These are phyloP conservation scores for Gymnocypris eckloni DNA, from an alignment of 2,797 vertebrate genomes.

Conservation along the genomic window DNA sequence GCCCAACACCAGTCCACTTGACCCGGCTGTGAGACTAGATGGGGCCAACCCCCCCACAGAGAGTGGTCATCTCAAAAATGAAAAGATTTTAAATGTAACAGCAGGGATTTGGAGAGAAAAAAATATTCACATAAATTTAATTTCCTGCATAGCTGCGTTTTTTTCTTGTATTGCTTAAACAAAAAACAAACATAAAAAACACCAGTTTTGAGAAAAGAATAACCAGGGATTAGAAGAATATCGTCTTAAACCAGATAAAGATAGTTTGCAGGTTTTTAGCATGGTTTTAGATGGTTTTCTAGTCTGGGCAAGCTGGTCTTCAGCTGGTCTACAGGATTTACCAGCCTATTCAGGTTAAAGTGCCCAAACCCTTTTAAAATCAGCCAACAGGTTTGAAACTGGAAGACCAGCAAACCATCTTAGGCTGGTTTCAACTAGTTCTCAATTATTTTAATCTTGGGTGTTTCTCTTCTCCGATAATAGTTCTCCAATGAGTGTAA, in stretches of 20 bases:
- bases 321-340: not conserved
- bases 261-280: not conserved
- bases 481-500: not conserved
- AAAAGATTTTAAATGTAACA: slow-evolving; percentile 12
- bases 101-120: not conserved
- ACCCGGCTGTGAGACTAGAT: not conserved
- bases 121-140: not conserved
- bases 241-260: not conserved
- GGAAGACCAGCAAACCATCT: not conserved
- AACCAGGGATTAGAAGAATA: not conserved
- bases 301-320: not conserved
- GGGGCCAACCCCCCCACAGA: not conserved
- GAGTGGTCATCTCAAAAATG: slow-evolving; percentile 1
- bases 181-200: not conserved
- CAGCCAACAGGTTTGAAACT: not conserved
- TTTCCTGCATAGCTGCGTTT: slow-evolving; percentile 1
- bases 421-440: not conserved
- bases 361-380: not conserved
- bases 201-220: not conserved
- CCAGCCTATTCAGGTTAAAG: not conserved
- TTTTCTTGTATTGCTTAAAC: not conserved
- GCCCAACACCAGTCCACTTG: not conserved
- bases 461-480: not conserved
- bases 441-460: not conserved
- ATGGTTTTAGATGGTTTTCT: not conserved